Base-by-base conservation (phyloP, 2,888 invertebrate genomes). In the Xylota sylvarum region DNA sequence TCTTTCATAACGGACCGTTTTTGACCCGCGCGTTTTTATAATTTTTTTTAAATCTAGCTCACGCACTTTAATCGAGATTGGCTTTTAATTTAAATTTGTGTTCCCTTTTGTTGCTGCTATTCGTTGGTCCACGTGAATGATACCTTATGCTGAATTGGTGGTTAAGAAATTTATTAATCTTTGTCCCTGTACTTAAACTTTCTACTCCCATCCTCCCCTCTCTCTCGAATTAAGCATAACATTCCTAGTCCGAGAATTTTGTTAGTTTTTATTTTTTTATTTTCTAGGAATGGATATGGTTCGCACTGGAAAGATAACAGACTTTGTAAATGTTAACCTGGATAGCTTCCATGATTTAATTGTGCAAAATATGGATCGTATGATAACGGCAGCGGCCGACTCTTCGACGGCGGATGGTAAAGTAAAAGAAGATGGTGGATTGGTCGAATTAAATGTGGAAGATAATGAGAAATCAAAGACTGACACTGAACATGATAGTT, bases 121-220 rank as follows among this genome's bases (percentile, higher is more conserved):
- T 65, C 76, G 72, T 85, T 70, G 85, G 85, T 80, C 81, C 81
- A 86, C 72, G 85, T 86, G 85, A 86, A 86, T 86, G 85, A 86
- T 86, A 81, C 81, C 85, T 81, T 86, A 86, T 81, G 81, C 72
- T 86, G 70, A 81, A 85, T 58, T 64, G 81, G 74, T 82, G 56
- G 67, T 46, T 23, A 78, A 32, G 17, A 37, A 30, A 35, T 65
- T n/a, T 27, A 9, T 46, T 12, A 46, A 52, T 17, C 17, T 48
- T 40, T 40, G 2, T 58, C 37, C 14, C n/a, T 67, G n/a, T 79
- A 48, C 2, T 43, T 70, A 50, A 5, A 30, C 19, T 17, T 19
- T 10, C 23, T 43, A 6, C 50, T 30, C 30, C 35, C 17, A 43
- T 43, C 17, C 46, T 58, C 30, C 14, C 55, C 69, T 65, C 19